Evolutionary conservation across 2,797 vertebrate genomes (phyloP).

Genomic region (Anguilla obscura): DNA sequence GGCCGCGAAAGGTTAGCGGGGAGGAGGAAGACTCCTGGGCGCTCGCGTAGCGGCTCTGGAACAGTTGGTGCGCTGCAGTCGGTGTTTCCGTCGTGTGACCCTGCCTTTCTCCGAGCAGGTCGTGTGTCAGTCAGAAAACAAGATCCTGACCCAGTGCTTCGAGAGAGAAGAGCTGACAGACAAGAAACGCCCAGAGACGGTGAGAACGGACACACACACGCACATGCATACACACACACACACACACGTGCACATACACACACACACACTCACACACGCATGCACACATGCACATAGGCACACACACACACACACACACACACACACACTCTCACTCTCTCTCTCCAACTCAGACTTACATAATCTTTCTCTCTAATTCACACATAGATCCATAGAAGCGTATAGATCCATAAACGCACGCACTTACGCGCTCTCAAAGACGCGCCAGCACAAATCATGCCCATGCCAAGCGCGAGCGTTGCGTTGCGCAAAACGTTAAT

Average conservation of each 20-base stretch:
- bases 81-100: background rate
- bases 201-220: slow-evolving; percentile 56
- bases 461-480: slow-evolving; percentile 39
- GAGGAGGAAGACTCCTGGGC: background rate
- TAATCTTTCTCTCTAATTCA: background rate
- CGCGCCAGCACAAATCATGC: background rate
- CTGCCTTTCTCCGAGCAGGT: slow-evolving; percentile 70
- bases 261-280: background rate
- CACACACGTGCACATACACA: background rate
- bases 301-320: background rate
- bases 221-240: background rate
- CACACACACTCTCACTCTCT: background rate
- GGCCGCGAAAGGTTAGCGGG: background rate
- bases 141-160: slow-evolving; percentile 91
- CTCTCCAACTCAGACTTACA: background rate
- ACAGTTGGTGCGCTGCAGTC: background rate
- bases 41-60: slow-evolving; percentile 18
- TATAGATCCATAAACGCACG: slow-evolving; percentile 30
- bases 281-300: background rate
- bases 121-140: slow-evolving; percentile 93
- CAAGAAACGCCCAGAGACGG: slow-evolving; percentile 96
- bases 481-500: background rate
- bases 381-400: slow-evolving; percentile 42
- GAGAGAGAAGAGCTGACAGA: slow-evolving; percentile 88
- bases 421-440: no score